Conservation (phyloP, 2,113 vertebrate species). For the Castor canadensis region DNA sequence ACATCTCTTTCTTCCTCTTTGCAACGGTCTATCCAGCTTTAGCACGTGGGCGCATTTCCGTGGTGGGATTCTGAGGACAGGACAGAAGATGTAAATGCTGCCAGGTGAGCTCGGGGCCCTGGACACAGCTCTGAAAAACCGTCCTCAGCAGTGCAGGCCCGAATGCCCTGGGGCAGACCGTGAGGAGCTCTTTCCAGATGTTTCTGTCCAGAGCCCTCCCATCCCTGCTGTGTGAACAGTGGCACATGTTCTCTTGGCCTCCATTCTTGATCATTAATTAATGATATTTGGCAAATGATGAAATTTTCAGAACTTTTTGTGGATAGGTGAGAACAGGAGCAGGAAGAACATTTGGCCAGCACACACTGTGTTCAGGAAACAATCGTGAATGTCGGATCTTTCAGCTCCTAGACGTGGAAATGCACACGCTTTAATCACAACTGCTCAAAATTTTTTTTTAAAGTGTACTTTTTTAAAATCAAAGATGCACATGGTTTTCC, state of each 20-base stretch:
- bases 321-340: neutral
- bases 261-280: neutral
- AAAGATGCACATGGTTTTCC: too few species aligned
- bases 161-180: neutral
- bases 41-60: slow-evolving; percentile 72
- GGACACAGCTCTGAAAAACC: neutral
- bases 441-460: neutral
- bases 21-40: slow-evolving; percentile 34
- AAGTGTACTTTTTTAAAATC: neutral
- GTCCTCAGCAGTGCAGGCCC: neutral
- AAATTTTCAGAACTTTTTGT: slow-evolving; percentile 49
- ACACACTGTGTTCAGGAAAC: neutral
- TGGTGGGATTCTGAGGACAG: slow-evolving; percentile 44
- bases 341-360: neutral
- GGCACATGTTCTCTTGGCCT: neutral
- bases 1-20: slow-evolving; percentile 7
- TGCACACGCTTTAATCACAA: neutral
- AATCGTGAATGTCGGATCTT: neutral
- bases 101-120: slow-evolving; percentile 39
- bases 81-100: slow-evolving; percentile 72
- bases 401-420: neutral
- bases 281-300: neutral
- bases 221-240: neutral
- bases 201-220: neutral
- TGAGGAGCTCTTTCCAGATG: slow-evolving; percentile 21